A percentile compares a stretch with the other conserved stretches of the same genome.
Conservation (phyloP, 1,140 invertebrate species). For the Rhyzopertha dominica region DNA sequence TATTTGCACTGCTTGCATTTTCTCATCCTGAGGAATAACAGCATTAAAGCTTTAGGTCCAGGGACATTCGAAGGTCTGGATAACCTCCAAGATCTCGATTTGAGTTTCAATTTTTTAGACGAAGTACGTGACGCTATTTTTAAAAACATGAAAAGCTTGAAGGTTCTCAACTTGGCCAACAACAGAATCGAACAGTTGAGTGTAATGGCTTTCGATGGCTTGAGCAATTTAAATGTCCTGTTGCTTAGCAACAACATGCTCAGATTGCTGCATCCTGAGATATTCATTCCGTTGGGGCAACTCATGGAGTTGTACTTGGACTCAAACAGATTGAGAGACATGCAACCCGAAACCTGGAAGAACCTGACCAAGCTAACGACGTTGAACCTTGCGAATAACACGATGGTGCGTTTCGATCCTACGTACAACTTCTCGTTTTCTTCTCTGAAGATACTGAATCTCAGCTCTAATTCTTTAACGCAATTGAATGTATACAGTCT, state of each 20-base stretch:
- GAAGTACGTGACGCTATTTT: too few relatives aligned
- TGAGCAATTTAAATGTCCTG: conserved; percentile 5
- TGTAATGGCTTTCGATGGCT: neutral
- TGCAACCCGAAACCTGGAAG: conserved; percentile 5
- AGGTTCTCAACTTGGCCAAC: conserved; percentile 8
- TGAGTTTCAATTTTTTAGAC: too few relatives aligned
- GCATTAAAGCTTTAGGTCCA: too few relatives aligned
- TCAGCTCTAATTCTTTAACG: conserved; percentile 3
- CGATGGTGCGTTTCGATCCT: conserved; percentile 6
- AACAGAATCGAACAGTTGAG: conserved; percentile 8
- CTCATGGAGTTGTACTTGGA: conserved; percentile 1
- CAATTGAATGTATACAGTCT: conserved; percentile 4
- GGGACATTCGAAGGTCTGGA: too few relatives aligned
- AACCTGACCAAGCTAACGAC: too few relatives aligned
- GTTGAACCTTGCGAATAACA: conserved; percentile 4
- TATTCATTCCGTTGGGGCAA: neutral
- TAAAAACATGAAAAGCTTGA: conserved; percentile 2
- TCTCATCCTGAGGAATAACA: too few relatives aligned
- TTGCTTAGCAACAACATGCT: conserved; percentile 3
- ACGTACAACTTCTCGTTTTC: conserved; percentile 9
- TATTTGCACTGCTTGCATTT: too few relatives aligned
- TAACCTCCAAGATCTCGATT: too few relatives aligned
- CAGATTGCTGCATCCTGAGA: neutral
- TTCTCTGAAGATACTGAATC: conserved; percentile 1
- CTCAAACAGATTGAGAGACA: too few relatives aligned